Evolutionary conservation across 2,888 invertebrate genomes (phyloP).

Genomic region (Malthinus seriepunctatus): DNA sequence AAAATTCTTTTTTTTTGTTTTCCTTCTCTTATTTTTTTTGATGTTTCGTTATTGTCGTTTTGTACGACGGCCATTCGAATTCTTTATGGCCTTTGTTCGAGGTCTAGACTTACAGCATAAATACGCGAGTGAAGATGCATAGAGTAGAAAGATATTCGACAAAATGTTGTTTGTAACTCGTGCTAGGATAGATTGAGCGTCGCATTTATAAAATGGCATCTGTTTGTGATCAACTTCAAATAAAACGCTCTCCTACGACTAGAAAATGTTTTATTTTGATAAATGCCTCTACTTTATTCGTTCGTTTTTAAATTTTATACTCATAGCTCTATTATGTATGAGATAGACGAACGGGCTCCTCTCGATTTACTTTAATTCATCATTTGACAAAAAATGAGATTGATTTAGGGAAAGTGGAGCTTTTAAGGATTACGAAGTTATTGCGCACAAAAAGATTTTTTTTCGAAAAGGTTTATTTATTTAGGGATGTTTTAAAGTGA

Average conservation of each 20-base stretch:
- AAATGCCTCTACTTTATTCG: constrained; percentile 5
- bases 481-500: background rate
- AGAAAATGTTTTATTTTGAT: constrained; percentile 7
- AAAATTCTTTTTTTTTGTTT: constrained; percentile 13
- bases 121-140: constrained; percentile 8
- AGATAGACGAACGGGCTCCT: background rate
- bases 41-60: constrained; percentile 13
- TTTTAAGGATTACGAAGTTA: background rate
- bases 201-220: constrained; percentile 15
- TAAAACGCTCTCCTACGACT: constrained; percentile 5
- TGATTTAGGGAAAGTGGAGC: background rate
- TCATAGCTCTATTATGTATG: too few relatives aligned
- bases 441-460: too few relatives aligned
- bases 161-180: constrained; percentile 7
- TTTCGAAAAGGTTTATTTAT: background rate
- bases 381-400: constrained; percentile 1
- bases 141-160: background rate
- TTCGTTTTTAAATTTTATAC: constrained; percentile 3
- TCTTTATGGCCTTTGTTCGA: constrained; percentile 16
- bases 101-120: constrained; percentile 16
- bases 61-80: constrained; percentile 13
- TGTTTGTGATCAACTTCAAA: constrained; percentile 17
- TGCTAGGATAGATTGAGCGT: constrained; percentile 5
- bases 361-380: background rate
- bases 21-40: constrained; percentile 1